Conservation (phyloP, 2,113 vertebrate species). For the Porphyrio hochstetteri region DNA sequence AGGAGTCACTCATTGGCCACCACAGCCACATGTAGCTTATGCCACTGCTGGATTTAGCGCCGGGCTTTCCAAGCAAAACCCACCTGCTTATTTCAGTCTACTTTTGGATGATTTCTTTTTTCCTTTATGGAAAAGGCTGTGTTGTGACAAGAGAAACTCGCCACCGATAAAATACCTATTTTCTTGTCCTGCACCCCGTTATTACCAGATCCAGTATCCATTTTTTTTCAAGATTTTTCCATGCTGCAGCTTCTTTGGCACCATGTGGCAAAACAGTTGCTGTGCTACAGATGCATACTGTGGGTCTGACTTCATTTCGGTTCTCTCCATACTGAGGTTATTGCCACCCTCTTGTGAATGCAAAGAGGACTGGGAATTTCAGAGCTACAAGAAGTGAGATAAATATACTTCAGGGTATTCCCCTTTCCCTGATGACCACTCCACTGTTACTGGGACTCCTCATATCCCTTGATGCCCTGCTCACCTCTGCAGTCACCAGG, state of each 20-base stretch:
- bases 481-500: neutral
- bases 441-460: neutral
- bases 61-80: neutral
- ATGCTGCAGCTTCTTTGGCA: neutral
- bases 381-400: neutral
- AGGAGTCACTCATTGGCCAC: neutral
- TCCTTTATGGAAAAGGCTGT: neutral
- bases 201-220: neutral
- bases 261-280: neutral
- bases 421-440: neutral
- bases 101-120: neutral
- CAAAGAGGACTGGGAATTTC: neutral
- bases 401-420: neutral
- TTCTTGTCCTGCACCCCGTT: neutral
- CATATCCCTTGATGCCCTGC: neutral
- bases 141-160: slow-evolving; percentile 4
- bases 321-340: neutral
- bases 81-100: neutral
- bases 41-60: neutral
- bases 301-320: neutral
- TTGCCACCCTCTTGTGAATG: neutral
- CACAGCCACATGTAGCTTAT: neutral
- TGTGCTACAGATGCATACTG: neutral
- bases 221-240: neutral
- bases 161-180: neutral